Evolutionary conservation across 2,888 invertebrate species (phyloP).

Genomic region (Diaphora mendica): DNA sequence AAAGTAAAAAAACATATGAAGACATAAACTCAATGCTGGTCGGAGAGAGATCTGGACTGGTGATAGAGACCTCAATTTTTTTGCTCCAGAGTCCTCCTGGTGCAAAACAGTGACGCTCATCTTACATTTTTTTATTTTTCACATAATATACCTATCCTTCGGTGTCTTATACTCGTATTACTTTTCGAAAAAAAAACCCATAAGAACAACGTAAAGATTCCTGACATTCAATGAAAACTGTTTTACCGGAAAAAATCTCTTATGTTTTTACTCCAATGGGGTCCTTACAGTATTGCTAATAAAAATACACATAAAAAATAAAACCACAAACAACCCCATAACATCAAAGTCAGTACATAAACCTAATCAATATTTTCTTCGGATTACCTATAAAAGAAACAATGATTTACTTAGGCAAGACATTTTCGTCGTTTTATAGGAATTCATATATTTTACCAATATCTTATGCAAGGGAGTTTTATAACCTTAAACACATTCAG

Average conservation of each 20-base stretch:
- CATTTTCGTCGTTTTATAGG: constrained; percentile 21
- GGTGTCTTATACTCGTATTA: neutral
- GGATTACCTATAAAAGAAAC: constrained; percentile 49
- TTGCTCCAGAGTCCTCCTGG: no score
- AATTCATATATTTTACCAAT: constrained; percentile 18
- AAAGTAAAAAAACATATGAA: no score
- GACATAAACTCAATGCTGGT: no score
- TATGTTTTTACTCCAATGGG: constrained; percentile 1
- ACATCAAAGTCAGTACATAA: constrained; percentile 32
- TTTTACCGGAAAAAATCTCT: neutral
- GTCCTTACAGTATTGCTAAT: constrained; percentile 22
- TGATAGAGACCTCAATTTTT: no score
- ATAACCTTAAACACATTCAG: constrained; percentile 15
- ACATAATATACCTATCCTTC: neutral
- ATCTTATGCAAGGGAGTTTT: neutral
- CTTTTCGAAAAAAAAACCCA: neutral
- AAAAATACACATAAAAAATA: constrained; percentile 26
- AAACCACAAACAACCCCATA: constrained; percentile 38
- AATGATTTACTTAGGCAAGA: constrained; percentile 39
- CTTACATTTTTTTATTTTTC: no score
- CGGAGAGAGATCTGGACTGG: no score
- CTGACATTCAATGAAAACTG: neutral
- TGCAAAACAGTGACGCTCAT: no score
- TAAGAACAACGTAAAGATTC: neutral
- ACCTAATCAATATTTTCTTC: constrained; percentile 43